Evolutionary conservation across 2,888 invertebrate species (phyloP), one percentile per base, ranked within the genome.

Genomic region (Phania funesta): DNA sequence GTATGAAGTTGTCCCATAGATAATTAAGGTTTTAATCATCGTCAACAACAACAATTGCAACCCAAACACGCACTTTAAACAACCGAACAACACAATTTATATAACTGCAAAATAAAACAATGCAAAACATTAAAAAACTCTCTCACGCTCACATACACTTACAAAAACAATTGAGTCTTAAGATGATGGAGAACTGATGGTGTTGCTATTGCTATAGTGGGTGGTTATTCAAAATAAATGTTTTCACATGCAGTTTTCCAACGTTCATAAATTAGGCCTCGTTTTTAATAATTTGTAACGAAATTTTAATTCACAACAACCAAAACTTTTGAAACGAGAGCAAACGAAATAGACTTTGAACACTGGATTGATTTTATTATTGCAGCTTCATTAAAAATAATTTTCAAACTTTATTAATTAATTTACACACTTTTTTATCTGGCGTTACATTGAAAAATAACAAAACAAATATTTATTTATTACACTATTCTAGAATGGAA

Each of bases 401-500:
- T 41, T 35, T 16, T 60, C 20, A 7, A 18, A 26, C n/a, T 58
- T 16, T 52, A 0, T 62, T 41, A 18, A 9, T 1, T 44, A 13
- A 24, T 77, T 50, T 64, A 29, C 13, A 29, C 11, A 20, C 20
- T 32, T 22, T 52, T 35, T 20, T 41, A 41, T 7, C 22, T 32
- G 46, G 2, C 24, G 35, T 77, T 41, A 18, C 24, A 58, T 56
- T 32, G n/a, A 60, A 54, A 64, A 16, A 62, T 62, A 41, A 16
- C 44, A 64, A 56, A 65, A 64, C 22, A 44, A 44, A 64, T 29
- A 56, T 38, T 41, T 38, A 71, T 82, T 83, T 54, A 67, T 83
- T 83, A 76, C 67, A 80, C 79, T 80, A 80, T 76, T 80, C 67
- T 83, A 83, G 71, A 76, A 73, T 75, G 54, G 71, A 76, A 75